A percentile compares a stretch with the other conserved stretches of the same genome.
Conservation (phyloP, 30 jellyfish, hydroid and myxozoan species). For the Phacellophora camtschatica region DNA sequence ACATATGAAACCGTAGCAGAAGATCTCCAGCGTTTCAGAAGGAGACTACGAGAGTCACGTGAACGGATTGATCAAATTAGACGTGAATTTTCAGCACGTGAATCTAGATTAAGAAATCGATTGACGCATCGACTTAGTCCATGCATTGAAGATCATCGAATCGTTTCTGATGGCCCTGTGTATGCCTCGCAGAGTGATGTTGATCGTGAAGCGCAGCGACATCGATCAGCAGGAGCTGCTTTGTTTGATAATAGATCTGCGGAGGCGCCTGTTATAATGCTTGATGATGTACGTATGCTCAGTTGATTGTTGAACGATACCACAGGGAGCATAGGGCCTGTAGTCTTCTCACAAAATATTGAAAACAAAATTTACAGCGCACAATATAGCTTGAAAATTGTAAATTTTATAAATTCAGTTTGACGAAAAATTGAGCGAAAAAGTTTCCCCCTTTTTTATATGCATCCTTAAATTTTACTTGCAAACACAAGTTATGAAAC, state of each 20-base stretch:
- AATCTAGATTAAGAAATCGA: slow-evolving; percentile 3
- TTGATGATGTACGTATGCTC: slow-evolving; percentile 51
- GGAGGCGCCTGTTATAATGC: slow-evolving; percentile 37
- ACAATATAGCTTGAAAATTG: too few species aligned
- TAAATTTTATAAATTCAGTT: too few species aligned
- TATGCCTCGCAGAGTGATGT: slow-evolving; percentile 43
- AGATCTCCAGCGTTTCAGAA: slow-evolving; percentile 62
- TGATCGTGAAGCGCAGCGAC: background rate
- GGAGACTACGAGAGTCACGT: slow-evolving; percentile 66
- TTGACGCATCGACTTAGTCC: slow-evolving; percentile 27
- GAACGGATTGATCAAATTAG: slow-evolving; percentile 44
- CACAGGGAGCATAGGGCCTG: too few species aligned
- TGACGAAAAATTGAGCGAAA: too few species aligned
- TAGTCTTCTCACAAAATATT: too few species aligned
- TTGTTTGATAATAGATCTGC: background rate
- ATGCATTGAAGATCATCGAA: slow-evolving; percentile 4
- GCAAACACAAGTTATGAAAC: too few species aligned
- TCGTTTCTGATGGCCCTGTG: slow-evolving; percentile 51
- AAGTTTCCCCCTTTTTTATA: too few species aligned
- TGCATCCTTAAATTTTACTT: too few species aligned
- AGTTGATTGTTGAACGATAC: too few species aligned
- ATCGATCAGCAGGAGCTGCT: background rate
- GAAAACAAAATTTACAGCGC: too few species aligned
- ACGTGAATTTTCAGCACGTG: slow-evolving; percentile 37
- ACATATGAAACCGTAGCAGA: slow-evolving; percentile 42